A percentile compares a stretch with the other conserved stretches of the same genome.
Evolutionary conservation across 2,888 invertebrate genomes (phyloP).

Genomic region (Amiota minor): DNA sequence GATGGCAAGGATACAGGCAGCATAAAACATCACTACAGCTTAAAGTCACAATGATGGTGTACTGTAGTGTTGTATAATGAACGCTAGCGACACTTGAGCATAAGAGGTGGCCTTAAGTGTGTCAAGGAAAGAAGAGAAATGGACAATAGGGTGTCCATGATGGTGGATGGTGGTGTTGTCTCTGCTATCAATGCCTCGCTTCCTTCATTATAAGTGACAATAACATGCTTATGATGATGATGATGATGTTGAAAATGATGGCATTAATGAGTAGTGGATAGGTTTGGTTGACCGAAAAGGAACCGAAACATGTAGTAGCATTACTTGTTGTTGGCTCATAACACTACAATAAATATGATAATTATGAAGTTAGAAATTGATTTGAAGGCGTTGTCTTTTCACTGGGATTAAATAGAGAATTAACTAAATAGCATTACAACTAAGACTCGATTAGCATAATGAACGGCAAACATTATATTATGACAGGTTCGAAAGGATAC

Average conservation of each 20-base stretch:
- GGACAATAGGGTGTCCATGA: too few relatives aligned
- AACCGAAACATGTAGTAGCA: slow-evolving; percentile 39
- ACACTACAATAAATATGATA: slow-evolving; percentile 26
- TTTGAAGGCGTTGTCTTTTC: slow-evolving; percentile 61
- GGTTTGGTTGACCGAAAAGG: slow-evolving; percentile 42
- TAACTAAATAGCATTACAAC: slow-evolving; percentile 24
- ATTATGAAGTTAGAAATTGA: slow-evolving; percentile 53
- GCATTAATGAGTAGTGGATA: slow-evolving; percentile 9
- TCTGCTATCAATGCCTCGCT: slow-evolving; percentile 1
- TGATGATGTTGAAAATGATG: background rate
- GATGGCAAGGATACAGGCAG: slow-evolving; percentile 40
- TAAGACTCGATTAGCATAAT: too few relatives aligned
- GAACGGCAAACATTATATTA: too few relatives aligned
- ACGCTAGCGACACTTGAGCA: too few relatives aligned
- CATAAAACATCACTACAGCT: background rate
- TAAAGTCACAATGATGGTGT: background rate
- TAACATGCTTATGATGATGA: background rate
- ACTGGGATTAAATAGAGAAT: slow-evolving; percentile 52
- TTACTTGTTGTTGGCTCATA: background rate
- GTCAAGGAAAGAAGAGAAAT: too few relatives aligned
- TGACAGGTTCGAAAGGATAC: too few relatives aligned
- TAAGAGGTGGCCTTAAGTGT: too few relatives aligned
- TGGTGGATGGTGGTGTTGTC: background rate
- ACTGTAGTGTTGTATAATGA: background rate
- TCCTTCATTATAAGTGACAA: slow-evolving; percentile 14